Percentiles rank a stretch among this genome's conserved stretches.
These are phyloP conservation scores for Drosophila aff. DNA, from an alignment of 1,140 invertebrate species.

Conservation along the genomic window DNA sequence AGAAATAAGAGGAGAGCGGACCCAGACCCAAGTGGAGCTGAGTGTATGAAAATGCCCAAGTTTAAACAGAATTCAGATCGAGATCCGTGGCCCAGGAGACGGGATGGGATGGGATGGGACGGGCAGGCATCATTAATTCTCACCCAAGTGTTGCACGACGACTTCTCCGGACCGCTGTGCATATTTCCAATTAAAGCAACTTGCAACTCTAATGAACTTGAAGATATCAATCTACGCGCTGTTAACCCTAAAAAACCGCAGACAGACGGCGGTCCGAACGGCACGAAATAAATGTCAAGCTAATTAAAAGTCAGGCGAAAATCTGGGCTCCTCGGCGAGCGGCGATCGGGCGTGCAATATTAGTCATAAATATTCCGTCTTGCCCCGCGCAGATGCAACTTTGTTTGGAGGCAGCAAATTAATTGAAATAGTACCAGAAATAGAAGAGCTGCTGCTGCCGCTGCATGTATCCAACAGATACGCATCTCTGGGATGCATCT, in stretches of 20 bases:
- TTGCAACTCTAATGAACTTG: slow-evolving; percentile 84
- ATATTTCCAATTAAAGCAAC: slow-evolving; percentile 82
- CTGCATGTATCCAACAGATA: slow-evolving; percentile 67
- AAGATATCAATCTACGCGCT: slow-evolving; percentile 84
- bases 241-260: slow-evolving; percentile 75
- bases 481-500: slow-evolving; percentile 65
- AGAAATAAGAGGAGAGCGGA: slow-evolving; percentile 9
- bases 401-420: slow-evolving; percentile 50
- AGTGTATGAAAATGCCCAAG: slow-evolving; percentile 59
- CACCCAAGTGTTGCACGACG: slow-evolving; percentile 74
- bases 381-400: slow-evolving; percentile 35
- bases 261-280: slow-evolving; percentile 43
- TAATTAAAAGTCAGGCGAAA: slow-evolving; percentile 68
- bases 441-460: slow-evolving; percentile 39
- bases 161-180: slow-evolving; percentile 47
- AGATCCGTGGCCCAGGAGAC: slow-evolving; percentile 14
- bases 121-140: slow-evolving; percentile 81
- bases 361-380: slow-evolving; percentile 59
- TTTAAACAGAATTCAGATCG: slow-evolving; percentile 71
- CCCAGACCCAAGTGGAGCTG: slow-evolving; percentile 12
- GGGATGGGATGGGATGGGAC: slow-evolving; percentile 4
- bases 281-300: slow-evolving; percentile 71
- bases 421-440: slow-evolving; percentile 75
- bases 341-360: slow-evolving; percentile 60
- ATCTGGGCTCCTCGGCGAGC: slow-evolving; percentile 15